Base-by-base conservation (phyloP, 2,113 vertebrate species). In the Cephalopterus ornatus region DNA sequence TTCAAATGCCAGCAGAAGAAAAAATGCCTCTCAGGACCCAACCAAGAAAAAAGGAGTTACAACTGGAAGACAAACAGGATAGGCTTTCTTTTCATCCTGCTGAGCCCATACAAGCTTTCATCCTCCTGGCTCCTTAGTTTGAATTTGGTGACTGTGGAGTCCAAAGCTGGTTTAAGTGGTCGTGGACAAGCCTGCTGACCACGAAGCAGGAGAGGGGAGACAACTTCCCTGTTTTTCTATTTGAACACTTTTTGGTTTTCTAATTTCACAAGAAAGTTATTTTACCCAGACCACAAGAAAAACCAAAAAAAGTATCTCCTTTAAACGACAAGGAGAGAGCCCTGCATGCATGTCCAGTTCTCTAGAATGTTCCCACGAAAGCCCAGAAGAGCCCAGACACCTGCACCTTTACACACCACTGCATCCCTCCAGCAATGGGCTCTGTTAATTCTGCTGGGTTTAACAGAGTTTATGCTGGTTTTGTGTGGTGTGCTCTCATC, bases 321-420 rank as follows among this genome's bases (percentile, higher is more conserved):
- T 58, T 32, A 14, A 3, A 5, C 4, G 13, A 22, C 14, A 71
- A 58, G 6, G 5, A n/a, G 9, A 77, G 24, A 78, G 50, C 9
- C 21, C 15, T 23, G 8, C 42, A 19, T 0, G 7, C 16, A 7
- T 1, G 3, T 28, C 24, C 46, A 47, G 17, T 2, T 28, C 37
- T 56, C 67, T 27, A n/a, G 61, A 79, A 39, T 0, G 8, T 26
- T 41, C 16, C 32, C 3, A 0, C 6, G 17, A 35, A 53, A 88
- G 59, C 33, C 24, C 55, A 47, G 63, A n/a, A 47, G 30, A 79
- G 52, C 37, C 7, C 39, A 50, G 19, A 1, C 23, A 20, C 24
- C 15, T 4, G 5, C 26, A 14, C 24, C 18, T 74, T 58, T 17
- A 5, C 19, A 16, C 32, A 24, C 3, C 37, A 7, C n/a, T 2